Evolutionary conservation across 2,888 invertebrate species (phyloP).

Genomic region (Thereva unica): DNA sequence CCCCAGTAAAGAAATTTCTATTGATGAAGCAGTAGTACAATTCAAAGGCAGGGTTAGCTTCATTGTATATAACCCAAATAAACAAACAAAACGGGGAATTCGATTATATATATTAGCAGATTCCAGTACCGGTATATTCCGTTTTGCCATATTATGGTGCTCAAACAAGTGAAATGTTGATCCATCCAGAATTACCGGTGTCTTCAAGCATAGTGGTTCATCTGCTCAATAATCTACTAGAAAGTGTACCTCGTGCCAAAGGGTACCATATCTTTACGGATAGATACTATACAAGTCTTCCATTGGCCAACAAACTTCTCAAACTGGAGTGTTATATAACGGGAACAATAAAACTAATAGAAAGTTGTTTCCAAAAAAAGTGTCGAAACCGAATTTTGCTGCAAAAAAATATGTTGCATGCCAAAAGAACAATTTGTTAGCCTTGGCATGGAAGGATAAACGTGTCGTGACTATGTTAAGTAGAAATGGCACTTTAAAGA

Average conservation of each 20-base stretch:
- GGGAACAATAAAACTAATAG: conserved; percentile 22
- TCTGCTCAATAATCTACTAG: neutral
- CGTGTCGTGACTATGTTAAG: conserved; percentile 9
- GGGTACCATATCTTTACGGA: conserved; percentile 44
- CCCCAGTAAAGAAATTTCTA: conserved; percentile 14
- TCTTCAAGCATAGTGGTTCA: conserved; percentile 7
- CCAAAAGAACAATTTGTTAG: conserved; percentile 20
- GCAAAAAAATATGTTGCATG: conserved; percentile 2
- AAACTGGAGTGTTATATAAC: no score
- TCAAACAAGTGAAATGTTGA: conserved; percentile 38
- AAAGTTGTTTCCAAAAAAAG: conserved; percentile 17
- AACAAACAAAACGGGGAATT: conserved; percentile 12
- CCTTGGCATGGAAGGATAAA: conserved; percentile 14
- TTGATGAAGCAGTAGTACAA: conserved; percentile 19
- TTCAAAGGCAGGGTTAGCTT: conserved; percentile 23
- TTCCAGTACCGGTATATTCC: conserved; percentile 42
- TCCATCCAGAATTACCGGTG: conserved; percentile 16
- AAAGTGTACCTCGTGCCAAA: conserved; percentile 40
- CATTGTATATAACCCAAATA: conserved; percentile 7
- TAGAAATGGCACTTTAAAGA: neutral
- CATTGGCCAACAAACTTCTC: conserved; percentile 42
- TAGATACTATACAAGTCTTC: conserved; percentile 43
- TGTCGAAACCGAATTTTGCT: no score
- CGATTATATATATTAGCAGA: conserved; percentile 41
- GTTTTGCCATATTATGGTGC: conserved; percentile 45